Base-by-base conservation (phyloP, 2,113 vertebrate species). In the Mionectes macconnelli region DNA sequence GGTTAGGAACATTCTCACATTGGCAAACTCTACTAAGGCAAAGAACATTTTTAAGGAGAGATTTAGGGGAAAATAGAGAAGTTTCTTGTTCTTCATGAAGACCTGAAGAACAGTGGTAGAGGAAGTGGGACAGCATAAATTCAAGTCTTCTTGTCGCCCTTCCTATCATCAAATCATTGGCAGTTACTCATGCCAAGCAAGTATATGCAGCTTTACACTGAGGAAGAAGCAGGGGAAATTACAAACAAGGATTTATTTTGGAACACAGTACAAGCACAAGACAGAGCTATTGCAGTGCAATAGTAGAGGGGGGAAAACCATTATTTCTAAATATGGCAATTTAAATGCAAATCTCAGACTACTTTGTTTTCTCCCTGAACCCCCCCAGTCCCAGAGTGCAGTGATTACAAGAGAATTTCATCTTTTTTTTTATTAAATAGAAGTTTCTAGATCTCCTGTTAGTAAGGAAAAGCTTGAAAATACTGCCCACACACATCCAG, bases 221-320 rank as follows among this genome's bases (percentile, higher is more conserved):
- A 22, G 64, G 42, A 89, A 70, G 56, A 74, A 89, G 52, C 11
- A 15, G 33, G 11, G 20, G 31, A 75, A 87, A 87, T 66, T 39
- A 80, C 66, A 76, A 95, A 62, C 42, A 72, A 81, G 56, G 37
- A 78, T 85, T 91, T 83, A 33, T 87, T 95, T 85, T 85, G 81
- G 35, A 84, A 42, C 53, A 73, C 7, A 66, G n/a, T 75, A 62
- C 25, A 82, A 70, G 21, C 73, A 85, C 30, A 62, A 75, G 62
- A 62, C 56, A 82, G 49, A 91, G 30, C 17, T 66, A 66, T 85
- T 84, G 55, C 20, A 69, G 45, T 79, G 56, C 42, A 79, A 9
- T 60, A 53, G 45, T 53, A 50, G 74, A 40, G 22, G 11, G 33
- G 20, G 6, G 3, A 4, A 6, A 85, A 45, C 23, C 21, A 44